phyloP scores from a whole-genome alignment of 2,113 vertebrate species.

The Dicentrarchus labrax region DNA sequence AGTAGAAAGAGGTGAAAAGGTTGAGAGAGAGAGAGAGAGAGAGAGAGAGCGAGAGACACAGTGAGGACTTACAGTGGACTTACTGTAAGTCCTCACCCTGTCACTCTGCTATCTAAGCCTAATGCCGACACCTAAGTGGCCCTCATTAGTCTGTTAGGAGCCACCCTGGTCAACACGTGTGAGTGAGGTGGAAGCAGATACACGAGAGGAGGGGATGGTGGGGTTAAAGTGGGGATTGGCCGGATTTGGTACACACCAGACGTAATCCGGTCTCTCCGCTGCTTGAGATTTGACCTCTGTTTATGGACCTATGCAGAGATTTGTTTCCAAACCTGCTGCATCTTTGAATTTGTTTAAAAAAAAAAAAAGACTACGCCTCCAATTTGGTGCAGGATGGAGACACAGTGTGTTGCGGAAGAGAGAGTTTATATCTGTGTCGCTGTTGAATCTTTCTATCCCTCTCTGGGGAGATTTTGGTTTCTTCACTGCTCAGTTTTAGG shows the following conservation, averaged over 20 bases:
- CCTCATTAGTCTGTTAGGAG: constrained; percentile 78
- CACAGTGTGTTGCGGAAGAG: constrained; percentile 39
- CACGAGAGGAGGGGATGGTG: constrained; percentile 32
- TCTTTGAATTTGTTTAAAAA: constrained; percentile 47
- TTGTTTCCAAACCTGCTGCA: constrained; percentile 43
- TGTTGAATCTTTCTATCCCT: constrained; percentile 33
- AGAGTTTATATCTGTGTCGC: constrained; percentile 44
- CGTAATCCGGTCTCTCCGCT: constrained; percentile 70
- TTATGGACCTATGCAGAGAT: constrained; percentile 49
- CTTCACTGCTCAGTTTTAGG: constrained; percentile 41
- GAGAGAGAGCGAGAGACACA: constrained; percentile 14
- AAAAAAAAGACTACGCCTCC: constrained; percentile 26
- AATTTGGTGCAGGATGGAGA: constrained; percentile 65
- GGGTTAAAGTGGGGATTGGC: constrained; percentile 69
- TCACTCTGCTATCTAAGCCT: constrained; percentile 64
- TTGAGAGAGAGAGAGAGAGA: constrained; percentile 6
- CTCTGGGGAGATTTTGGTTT: constrained; percentile 61
- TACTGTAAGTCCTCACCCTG: constrained; percentile 64
- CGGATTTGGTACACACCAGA: constrained; percentile 71
- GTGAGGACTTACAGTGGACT: constrained; percentile 58
- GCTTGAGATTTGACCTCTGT: constrained; percentile 57
- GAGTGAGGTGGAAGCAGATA: constrained; percentile 50
- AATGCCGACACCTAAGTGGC: constrained; percentile 73
- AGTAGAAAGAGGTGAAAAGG: constrained; percentile 15
- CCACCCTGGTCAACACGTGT: constrained; percentile 54